Percentiles rank a stretch among this genome's conserved stretches.
These are phyloP conservation scores for Harmothoe impar DNA, from an alignment of 2,888 invertebrate species.

Conservation along the genomic window DNA sequence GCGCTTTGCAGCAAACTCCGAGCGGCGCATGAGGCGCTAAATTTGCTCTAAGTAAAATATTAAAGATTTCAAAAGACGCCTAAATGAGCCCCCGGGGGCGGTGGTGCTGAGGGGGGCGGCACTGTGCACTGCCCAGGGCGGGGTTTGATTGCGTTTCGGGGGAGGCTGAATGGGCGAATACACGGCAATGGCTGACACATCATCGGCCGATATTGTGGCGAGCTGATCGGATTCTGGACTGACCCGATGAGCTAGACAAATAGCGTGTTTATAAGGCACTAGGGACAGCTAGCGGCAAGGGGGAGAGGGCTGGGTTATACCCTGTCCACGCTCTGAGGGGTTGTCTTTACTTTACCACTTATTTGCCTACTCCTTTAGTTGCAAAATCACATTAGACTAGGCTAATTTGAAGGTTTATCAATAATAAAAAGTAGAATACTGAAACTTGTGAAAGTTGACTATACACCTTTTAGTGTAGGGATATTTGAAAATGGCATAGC, in stretches of 20 bases:
- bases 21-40: not conserved
- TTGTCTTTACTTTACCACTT: too few relatives aligned
- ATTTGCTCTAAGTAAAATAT: conserved; percentile 63
- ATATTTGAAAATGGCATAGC: too few relatives aligned
- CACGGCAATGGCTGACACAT: conserved; percentile 50
- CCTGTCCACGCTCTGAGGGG: too few relatives aligned
- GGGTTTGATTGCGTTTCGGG: conserved; percentile 32
- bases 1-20: conserved; percentile 47
- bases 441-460: too few relatives aligned
- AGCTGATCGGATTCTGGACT: conserved; percentile 35
- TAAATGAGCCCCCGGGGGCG: conserved; percentile 47
- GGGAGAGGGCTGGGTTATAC: not conserved
- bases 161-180: conserved; percentile 36
- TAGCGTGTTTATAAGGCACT: conserved; percentile 4
- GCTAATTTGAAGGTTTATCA: too few relatives aligned
- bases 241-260: conserved; percentile 41
- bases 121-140: not conserved
- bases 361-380: too few relatives aligned
- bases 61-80: conserved; percentile 59
- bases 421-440: too few relatives aligned
- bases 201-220: conserved; percentile 52
- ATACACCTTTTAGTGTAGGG: too few relatives aligned
- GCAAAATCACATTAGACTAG: too few relatives aligned
- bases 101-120: conserved; percentile 25
- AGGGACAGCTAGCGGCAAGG: not conserved